Evolutionary conservation across 2,113 vertebrate species (phyloP).

Genomic region (Coptodon bakossiorum): DNA sequence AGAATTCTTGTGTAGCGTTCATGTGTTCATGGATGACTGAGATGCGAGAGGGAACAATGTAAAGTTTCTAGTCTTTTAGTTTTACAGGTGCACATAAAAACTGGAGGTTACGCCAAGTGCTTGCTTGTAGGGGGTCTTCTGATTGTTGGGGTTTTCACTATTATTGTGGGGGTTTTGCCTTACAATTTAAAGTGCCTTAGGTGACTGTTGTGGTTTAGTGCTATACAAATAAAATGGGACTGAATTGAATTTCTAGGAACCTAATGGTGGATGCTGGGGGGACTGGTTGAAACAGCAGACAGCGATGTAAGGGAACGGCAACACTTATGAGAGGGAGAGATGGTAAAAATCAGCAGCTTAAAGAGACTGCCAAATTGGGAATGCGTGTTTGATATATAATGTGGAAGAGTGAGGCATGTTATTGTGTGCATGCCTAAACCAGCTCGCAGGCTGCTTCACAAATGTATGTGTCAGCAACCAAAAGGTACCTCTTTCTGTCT

Average conservation of each 20-base stretch:
- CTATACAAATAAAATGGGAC: not conserved
- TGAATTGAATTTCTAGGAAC: not conserved
- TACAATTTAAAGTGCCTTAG: not conserved
- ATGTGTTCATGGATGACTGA: not conserved
- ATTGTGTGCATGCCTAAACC: not conserved
- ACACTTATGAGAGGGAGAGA: not conserved
- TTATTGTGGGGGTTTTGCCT: not conserved
- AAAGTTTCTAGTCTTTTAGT: not conserved
- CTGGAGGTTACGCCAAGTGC: not conserved
- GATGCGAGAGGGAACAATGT: not conserved
- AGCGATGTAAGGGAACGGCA: not conserved
- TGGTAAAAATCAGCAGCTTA: not conserved
- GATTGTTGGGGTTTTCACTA: not conserved
- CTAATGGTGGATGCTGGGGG: not conserved
- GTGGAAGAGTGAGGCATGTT: not conserved
- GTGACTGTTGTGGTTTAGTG: not conserved
- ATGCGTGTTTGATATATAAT: not conserved
- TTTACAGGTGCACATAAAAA: not conserved
- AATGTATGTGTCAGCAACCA: constrained; percentile 13
- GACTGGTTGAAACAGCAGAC: not conserved
- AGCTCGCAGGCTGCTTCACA: not conserved
- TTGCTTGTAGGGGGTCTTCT: not conserved
- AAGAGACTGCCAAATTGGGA: not conserved
- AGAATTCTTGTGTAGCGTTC: not conserved
- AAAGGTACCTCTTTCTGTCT: constrained; percentile 35